phyloP scores from a whole-genome alignment of 2,113 vertebrate species.

The Salvator merianae region DNA sequence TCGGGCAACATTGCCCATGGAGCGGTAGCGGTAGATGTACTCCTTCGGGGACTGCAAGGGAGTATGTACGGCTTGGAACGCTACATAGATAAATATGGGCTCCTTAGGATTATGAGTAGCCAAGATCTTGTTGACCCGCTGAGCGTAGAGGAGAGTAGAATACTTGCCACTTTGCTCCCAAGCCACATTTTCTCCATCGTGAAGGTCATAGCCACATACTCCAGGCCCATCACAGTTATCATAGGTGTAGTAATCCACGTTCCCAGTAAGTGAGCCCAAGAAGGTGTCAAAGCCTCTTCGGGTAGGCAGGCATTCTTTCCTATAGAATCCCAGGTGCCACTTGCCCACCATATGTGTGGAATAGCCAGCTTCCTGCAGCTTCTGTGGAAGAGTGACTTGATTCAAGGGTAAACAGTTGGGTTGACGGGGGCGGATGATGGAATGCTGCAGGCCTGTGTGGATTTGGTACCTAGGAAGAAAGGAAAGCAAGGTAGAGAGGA shows the following conservation, averaged over 20 bases:
- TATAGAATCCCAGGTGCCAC: slow-evolving; percentile 98
- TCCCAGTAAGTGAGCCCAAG: slow-evolving; percentile 94
- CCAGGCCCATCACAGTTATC: slow-evolving; percentile 91
- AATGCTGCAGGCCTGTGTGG: slow-evolving; percentile 96
- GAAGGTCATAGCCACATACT: slow-evolving; percentile 91
- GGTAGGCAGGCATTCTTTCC: slow-evolving; percentile 94
- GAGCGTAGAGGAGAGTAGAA: slow-evolving; percentile 92
- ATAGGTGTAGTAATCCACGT: slow-evolving; percentile 95
- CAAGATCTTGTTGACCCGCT: slow-evolving; percentile 89
- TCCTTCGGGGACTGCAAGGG: slow-evolving; percentile 92
- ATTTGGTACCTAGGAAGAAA: slow-evolving; percentile 89
- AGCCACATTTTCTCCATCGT: slow-evolving; percentile 89
- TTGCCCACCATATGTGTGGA: slow-evolving; percentile 98
- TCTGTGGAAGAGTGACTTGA: slow-evolving; percentile 92
- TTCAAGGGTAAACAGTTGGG: slow-evolving; percentile 94
- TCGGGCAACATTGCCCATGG: slow-evolving; percentile 87
- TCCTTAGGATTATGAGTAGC: slow-evolving; percentile 85
- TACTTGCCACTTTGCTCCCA: slow-evolving; percentile 92
- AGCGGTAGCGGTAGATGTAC: slow-evolving; percentile 91
- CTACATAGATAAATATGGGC: slow-evolving; percentile 93
- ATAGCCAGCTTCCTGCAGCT: slow-evolving; percentile 91
- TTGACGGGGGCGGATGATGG: slow-evolving; percentile 94
- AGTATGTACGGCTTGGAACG: slow-evolving; percentile 95
- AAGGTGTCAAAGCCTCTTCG: slow-evolving; percentile 94
- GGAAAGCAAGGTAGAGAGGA: slow-evolving; percentile 1